Evolutionary conservation across 2,113 vertebrate genomes (phyloP).

Genomic region (Grammomys surdaster): DNA sequence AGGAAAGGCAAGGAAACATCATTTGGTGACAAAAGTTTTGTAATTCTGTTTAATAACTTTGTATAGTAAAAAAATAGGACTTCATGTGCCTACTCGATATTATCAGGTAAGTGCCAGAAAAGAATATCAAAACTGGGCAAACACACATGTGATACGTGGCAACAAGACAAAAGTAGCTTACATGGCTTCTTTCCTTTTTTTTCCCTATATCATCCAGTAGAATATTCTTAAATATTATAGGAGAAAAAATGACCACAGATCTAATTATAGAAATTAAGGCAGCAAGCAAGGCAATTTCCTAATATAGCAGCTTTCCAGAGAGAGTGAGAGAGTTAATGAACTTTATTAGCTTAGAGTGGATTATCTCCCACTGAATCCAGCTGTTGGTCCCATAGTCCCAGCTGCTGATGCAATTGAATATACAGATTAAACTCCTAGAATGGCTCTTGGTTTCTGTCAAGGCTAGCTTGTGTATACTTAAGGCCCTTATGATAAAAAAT

Average conservation of each 20-base stretch:
- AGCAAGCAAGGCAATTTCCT: background rate
- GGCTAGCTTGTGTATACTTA: background rate
- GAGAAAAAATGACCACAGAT: background rate
- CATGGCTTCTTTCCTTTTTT: background rate
- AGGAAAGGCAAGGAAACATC: background rate
- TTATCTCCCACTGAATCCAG: constrained; percentile 45
- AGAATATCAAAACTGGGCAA: background rate
- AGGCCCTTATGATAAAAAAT: background rate
- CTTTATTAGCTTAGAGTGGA: background rate
- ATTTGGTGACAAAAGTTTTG: background rate
- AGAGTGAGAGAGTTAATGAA: background rate
- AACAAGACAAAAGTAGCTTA: constrained; percentile 19
- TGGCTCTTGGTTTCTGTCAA: background rate
- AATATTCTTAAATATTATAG: constrained; percentile 25
- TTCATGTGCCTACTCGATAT: background rate
- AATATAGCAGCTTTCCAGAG: background rate
- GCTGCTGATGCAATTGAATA: background rate
- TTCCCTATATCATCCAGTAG: background rate
- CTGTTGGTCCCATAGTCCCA: background rate
- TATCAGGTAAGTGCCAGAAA: constrained; percentile 5
- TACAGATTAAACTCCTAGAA: background rate
- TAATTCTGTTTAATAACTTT: background rate
- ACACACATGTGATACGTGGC: background rate
- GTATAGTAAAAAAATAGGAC: background rate
- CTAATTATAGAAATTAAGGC: background rate